Percentiles rank a stretch among this genome's conserved stretches.
These are phyloP conservation scores for Dipodomys stephensi DNA, from an alignment of 2,113 vertebrate genomes.

Conservation along the genomic window DNA sequence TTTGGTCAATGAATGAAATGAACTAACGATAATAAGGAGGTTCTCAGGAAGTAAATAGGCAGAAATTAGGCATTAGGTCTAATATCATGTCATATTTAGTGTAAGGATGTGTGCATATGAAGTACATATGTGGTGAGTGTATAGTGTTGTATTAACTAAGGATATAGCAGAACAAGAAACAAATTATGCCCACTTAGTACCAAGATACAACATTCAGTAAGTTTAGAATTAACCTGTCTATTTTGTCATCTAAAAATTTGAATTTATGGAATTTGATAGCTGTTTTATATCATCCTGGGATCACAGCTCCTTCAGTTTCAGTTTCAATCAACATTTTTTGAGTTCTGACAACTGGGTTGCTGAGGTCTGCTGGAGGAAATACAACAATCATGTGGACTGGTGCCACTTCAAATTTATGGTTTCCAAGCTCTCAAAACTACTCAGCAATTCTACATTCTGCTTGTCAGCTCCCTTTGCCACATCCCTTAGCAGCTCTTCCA, in stretches of 20 bases:
- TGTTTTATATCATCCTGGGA: slow-evolving; percentile 14
- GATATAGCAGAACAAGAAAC: background rate
- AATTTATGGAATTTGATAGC: slow-evolving; percentile 51
- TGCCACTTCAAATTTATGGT: slow-evolving; percentile 56
- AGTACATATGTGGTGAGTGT: fast-evolving
- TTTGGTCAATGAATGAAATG: slow-evolving; percentile 24
- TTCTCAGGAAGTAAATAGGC: background rate
- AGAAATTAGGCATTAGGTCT: slow-evolving; percentile 2
- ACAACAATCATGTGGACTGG: background rate
- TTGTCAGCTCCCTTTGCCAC: slow-evolving; percentile 46
- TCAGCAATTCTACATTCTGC: slow-evolving; percentile 64
- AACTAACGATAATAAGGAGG: slow-evolving; percentile 23
- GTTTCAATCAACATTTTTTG: slow-evolving; percentile 16
- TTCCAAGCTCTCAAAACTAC: slow-evolving; percentile 56
- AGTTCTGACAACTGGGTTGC: slow-evolving; percentile 13
- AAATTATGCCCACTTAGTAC: background rate
- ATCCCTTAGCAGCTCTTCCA: slow-evolving; percentile 50
- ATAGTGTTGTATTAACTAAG: background rate
- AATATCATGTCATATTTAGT: background rate
- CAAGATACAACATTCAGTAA: background rate
- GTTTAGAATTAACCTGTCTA: slow-evolving; percentile 33
- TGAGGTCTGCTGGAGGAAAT: slow-evolving; percentile 48
- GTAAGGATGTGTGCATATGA: fast-evolving
- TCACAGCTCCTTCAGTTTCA: slow-evolving; percentile 39
- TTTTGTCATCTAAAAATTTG: slow-evolving; percentile 43